phyloP scores from a whole-genome alignment of 2,113 vertebrate genomes.

The Hemibagrus wyckioides region DNA sequence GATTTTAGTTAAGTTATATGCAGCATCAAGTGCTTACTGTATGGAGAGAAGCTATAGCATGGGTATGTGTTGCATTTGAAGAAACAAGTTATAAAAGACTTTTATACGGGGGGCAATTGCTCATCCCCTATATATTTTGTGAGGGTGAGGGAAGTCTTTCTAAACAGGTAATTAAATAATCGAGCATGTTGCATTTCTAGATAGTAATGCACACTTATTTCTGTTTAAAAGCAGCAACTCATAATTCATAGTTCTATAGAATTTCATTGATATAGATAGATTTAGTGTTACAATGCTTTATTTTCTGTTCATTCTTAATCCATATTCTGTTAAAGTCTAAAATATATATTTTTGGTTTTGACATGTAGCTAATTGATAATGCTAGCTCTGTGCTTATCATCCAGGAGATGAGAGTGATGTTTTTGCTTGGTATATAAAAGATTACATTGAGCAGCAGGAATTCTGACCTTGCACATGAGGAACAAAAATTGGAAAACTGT shows the following conservation, averaged over 20 bases:
- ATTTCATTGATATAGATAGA: background rate
- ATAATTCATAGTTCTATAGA: background rate
- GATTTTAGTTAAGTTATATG: background rate
- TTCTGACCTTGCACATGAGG: background rate
- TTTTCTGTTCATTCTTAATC: background rate
- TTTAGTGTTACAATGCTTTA: background rate
- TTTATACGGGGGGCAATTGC: background rate
- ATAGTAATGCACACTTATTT: background rate
- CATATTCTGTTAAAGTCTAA: background rate
- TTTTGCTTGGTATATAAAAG: background rate
- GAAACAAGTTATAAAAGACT: background rate
- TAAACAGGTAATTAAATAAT: background rate
- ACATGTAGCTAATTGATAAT: background rate
- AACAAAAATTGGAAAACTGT: background rate
- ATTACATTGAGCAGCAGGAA: no score
- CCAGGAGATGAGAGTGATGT: background rate
- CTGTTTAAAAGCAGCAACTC: background rate
- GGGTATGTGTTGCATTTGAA: constrained; percentile 40
- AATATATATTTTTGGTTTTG: background rate
- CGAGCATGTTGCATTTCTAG: background rate
- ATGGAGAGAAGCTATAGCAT: constrained; percentile 50
- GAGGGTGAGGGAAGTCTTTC: background rate
- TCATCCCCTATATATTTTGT: background rate
- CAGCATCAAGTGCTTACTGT: constrained; percentile 35
- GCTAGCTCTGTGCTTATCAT: background rate